phyloP scores from a whole-genome alignment of 2,113 vertebrate species.

The Papio anubis region DNA sequence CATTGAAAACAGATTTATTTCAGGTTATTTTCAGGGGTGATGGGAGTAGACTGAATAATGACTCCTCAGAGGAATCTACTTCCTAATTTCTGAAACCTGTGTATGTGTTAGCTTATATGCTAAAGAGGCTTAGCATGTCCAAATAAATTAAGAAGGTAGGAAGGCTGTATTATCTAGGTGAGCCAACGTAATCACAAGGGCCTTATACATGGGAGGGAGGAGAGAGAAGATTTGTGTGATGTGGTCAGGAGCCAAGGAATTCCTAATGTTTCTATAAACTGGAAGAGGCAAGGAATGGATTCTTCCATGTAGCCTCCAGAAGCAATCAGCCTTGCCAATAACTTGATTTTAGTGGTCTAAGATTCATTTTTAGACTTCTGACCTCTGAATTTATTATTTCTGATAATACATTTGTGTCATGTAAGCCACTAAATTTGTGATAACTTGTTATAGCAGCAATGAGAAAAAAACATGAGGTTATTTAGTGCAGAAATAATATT shows the following conservation, averaged over 20 bases:
- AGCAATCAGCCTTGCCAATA: not conserved
- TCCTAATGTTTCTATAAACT: not conserved
- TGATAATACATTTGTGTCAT: not conserved
- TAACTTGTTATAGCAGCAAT: not conserved
- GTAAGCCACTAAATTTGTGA: not conserved
- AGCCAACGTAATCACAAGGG: not conserved
- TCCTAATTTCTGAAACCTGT: not conserved
- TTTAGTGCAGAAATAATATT: not conserved
- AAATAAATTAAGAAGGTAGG: not conserved
- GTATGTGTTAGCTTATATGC: not conserved
- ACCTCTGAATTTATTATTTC: not conserved
- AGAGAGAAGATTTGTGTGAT: not conserved
- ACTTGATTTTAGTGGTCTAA: not conserved
- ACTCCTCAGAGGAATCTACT: not conserved
- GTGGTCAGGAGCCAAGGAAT: not conserved
- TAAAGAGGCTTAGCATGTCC: not conserved
- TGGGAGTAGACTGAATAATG: not conserved
- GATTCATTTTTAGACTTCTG: not conserved
- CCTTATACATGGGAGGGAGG: not conserved
- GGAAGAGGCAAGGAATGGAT: not conserved
- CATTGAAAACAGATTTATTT: not conserved
- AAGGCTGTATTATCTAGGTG: not conserved
- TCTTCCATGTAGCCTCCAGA: not conserved
- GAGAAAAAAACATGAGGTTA: not conserved
- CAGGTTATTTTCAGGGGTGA: not conserved